These are phyloP conservation scores for Drosophila maculinotata DNA, from an alignment of 2,888 invertebrate species.

Conservation along the genomic window DNA sequence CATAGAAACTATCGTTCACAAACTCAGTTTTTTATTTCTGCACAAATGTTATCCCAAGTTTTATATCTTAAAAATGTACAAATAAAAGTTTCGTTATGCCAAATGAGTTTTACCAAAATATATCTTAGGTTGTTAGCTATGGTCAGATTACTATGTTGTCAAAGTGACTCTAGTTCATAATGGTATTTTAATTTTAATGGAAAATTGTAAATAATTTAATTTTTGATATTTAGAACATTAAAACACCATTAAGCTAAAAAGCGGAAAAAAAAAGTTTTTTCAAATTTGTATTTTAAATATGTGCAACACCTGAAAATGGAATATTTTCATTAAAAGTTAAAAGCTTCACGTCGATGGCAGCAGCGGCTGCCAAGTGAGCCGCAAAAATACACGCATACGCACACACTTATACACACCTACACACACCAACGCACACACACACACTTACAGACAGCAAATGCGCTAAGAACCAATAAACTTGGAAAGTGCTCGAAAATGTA, in stretches of 20 bases:
- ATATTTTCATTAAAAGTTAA: slow-evolving; percentile 81
- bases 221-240: too few species aligned
- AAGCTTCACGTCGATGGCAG: slow-evolving; percentile 56
- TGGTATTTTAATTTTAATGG: slow-evolving; percentile 2
- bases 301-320: slow-evolving; percentile 75
- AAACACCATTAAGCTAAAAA: slow-evolving; percentile 24
- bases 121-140: too few species aligned
- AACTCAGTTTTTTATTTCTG: too few species aligned
- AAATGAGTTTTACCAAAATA: too few species aligned
- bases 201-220: too few species aligned
- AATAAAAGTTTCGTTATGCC: too few species aligned
- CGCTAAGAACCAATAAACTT: slow-evolving; percentile 68
- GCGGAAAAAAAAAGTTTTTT: slow-evolving; percentile 36
- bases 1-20: too few species aligned
- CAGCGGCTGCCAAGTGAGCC: slow-evolving; percentile 43
- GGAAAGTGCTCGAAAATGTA: slow-evolving; percentile 60
- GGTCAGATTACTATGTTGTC: too few species aligned
- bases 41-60: too few species aligned
- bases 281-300: slow-evolving; percentile 63
- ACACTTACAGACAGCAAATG: slow-evolving; percentile 8
- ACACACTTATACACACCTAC: too few species aligned
- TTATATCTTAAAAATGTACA: too few species aligned
- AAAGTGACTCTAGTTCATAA: background rate
- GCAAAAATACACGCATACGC: slow-evolving; percentile 33
- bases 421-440: background rate